Evolutionary conservation across 1,140 invertebrate genomes (phyloP).

Genomic region (Belonocnema kinseyi): DNA sequence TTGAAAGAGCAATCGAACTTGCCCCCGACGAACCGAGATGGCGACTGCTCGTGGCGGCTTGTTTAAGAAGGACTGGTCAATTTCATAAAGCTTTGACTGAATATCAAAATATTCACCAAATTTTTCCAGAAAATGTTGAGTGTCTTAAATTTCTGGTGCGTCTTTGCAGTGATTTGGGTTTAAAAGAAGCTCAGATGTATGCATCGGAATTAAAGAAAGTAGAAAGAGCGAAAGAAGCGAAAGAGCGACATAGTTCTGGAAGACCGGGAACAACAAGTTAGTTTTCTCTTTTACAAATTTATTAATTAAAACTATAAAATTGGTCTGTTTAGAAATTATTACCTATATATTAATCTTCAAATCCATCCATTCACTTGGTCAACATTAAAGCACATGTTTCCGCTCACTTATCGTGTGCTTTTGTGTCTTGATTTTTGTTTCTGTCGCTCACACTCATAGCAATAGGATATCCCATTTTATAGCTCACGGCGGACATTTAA

Average conservation of each 20-base stretch:
- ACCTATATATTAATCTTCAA: too few species aligned
- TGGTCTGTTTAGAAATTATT: background rate
- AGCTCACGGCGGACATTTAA: too few species aligned
- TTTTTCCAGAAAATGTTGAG: slow-evolving; percentile 91
- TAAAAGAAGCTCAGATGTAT: slow-evolving; percentile 88
- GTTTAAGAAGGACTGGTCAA: slow-evolving; percentile 88
- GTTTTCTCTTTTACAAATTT: slow-evolving; percentile 1
- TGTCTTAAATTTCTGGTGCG: slow-evolving; percentile 91
- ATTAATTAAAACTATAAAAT: background rate
- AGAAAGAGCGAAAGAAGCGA: slow-evolving; percentile 86
- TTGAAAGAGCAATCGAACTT: slow-evolving; percentile 91
- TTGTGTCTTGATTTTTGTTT: too few species aligned
- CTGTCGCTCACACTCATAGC: too few species aligned
- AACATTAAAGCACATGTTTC: too few species aligned
- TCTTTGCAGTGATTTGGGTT: slow-evolving; percentile 87
- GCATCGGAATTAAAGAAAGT: slow-evolving; percentile 87
- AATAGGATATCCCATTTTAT: too few species aligned
- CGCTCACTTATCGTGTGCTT: too few species aligned
- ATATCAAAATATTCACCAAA: slow-evolving; percentile 86
- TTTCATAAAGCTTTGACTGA: slow-evolving; percentile 88
- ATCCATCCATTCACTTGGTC: too few species aligned
- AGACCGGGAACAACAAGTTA: slow-evolving; percentile 73
- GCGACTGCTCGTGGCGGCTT: slow-evolving; percentile 90
- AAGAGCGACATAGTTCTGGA: slow-evolving; percentile 78
- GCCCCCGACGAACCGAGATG: slow-evolving; percentile 91